Evolutionary conservation across 2,797 vertebrate species (phyloP).

Genomic region (Bradypodion ventrale): DNA sequence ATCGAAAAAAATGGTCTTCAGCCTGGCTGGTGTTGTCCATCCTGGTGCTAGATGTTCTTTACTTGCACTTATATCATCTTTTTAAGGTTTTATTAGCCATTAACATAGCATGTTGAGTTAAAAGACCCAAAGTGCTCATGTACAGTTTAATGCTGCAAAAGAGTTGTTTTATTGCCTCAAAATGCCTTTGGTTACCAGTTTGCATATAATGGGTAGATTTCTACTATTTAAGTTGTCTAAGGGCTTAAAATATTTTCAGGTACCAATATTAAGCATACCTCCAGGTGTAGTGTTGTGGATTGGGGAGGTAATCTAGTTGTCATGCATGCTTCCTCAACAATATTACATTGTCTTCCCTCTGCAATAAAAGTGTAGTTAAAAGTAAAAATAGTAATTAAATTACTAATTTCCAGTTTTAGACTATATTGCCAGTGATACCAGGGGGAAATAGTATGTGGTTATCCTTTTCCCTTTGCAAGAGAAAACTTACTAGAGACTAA

Average conservation of each 20-base stretch:
- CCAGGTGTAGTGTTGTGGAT: constrained; percentile 37
- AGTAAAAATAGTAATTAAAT: constrained; percentile 42
- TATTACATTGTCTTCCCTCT: constrained; percentile 12
- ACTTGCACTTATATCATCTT: not conserved
- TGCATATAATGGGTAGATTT: constrained; percentile 11
- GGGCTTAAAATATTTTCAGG: constrained; percentile 37
- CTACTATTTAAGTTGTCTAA: constrained; percentile 17
- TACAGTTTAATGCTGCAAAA: constrained; percentile 33
- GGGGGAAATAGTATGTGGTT: constrained; percentile 21
- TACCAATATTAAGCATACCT: constrained; percentile 43
- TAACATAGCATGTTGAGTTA: constrained; percentile 36
- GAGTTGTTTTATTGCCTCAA: constrained; percentile 44
- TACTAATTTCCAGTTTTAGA: constrained; percentile 23
- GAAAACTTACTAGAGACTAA: constrained; percentile 20
- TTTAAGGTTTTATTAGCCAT: constrained; percentile 8
- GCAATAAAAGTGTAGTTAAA: constrained; percentile 50
- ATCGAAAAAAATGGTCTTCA: no score
- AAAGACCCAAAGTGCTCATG: constrained; percentile 3
- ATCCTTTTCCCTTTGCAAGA: constrained; percentile 30
- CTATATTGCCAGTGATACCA: constrained; percentile 14
- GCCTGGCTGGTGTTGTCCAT: no score
- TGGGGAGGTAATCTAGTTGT: not conserved
- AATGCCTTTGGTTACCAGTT: constrained; percentile 34
- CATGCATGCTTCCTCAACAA: constrained; percentile 44
- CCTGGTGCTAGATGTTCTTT: not conserved